Evolutionary conservation across 2,888 invertebrate genomes (phyloP).

Genomic region (Athalia circularis): DNA sequence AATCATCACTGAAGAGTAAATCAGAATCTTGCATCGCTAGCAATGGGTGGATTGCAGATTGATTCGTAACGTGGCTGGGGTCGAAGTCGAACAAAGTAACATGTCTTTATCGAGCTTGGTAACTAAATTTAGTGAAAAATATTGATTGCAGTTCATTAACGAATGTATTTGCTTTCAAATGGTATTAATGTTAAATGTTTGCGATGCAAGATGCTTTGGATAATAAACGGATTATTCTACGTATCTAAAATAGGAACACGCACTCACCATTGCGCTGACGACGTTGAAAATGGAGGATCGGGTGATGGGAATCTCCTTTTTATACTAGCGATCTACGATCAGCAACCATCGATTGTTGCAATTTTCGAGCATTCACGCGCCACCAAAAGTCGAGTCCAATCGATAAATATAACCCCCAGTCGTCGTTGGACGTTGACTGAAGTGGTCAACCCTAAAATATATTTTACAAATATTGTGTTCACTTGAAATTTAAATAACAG

Average conservation of each 20-base stretch:
- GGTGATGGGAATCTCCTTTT: conserved; percentile 40
- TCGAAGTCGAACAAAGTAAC: no score
- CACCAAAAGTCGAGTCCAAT: not conserved
- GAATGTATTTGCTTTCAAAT: not conserved
- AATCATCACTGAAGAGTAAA: conserved; percentile 77
- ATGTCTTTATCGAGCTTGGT: not conserved
- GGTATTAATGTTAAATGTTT: not conserved
- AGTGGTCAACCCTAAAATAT: conserved; percentile 28
- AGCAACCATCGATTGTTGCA: not conserved
- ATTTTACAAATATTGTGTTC: not conserved
- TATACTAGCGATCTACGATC: conserved; percentile 48
- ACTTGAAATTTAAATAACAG: conserved; percentile 1
- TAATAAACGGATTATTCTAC: conserved; percentile 50
- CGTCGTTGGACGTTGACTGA: not conserved
- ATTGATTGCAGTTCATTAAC: not conserved
- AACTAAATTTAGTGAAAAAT: not conserved
- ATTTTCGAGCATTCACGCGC: not conserved
- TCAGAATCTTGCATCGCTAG: conserved; percentile 16
- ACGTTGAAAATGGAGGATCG: conserved; percentile 64
- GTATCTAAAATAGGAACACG: not conserved
- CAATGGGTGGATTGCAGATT: not conserved
- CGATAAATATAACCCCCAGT: not conserved
- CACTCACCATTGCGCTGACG: conserved; percentile 62
- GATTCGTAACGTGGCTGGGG: no score
- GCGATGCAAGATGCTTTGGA: conserved; percentile 48